Evolutionary conservation across 2,113 vertebrate genomes (phyloP), one percentile per base, ranked within the genome.

Genomic region (Xiphophorus couchianus): DNA sequence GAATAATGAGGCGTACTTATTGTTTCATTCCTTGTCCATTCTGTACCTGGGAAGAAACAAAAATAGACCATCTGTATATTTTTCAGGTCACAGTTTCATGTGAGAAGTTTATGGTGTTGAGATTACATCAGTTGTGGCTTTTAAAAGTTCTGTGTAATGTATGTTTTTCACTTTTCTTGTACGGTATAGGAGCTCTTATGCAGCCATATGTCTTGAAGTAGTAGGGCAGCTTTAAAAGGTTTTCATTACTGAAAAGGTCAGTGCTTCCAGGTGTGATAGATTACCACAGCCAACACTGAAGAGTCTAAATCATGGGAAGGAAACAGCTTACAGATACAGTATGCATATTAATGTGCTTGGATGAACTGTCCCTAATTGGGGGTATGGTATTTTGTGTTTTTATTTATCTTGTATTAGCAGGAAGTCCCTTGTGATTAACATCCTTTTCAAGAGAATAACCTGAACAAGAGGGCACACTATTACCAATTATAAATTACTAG

Each of bases 201-300:
- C 75, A 83, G 62, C 72, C 76, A 76, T 83, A 83, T 84, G 84
- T 81, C 68, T 66, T 31, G 71, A 77, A 85, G 62, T 84, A 84
- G 81, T 92, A 93, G 90, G 91, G 91, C 90, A 85, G 60, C 71
- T 91, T 90, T 88, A 86, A 92, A 91, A 91, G 85, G 86, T 91
- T 92, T 92, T 84, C 86, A 91, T 90, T 87, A 80, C 62, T 80
- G 80, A 88, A 93, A 93, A 90, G 90, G 92, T 90, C 90, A 88
- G 69, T 11, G 86, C 90, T 80, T 86, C 76, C 85, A 91, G 88
- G 88, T 90, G 89, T 85, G 82, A 88, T 84, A 62, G 65, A 14
- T 17, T 3, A 33, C 65, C 39, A 64, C 19, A 7, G 8, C 48
- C n/a, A 27, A 71, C 66, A 75, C 11, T 62, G 62, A 76, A 73